Conservation (phyloP, 2,797 vertebrate genomes). For the Pristis pectinata region DNA sequence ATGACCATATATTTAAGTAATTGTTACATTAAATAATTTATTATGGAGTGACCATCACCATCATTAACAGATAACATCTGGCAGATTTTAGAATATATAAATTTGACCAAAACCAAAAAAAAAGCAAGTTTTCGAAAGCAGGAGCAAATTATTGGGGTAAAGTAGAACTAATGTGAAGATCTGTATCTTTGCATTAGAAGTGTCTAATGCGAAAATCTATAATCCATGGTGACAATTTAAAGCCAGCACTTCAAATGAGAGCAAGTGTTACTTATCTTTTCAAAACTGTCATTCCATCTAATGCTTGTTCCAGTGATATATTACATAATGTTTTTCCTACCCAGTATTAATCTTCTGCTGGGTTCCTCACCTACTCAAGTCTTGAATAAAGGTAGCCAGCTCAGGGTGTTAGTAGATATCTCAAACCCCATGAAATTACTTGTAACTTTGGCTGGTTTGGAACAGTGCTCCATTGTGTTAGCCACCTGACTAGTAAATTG, state of each 20-base stretch:
- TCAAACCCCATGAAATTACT: background rate
- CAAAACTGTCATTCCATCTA: background rate
- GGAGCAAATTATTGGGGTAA: too few relatives aligned
- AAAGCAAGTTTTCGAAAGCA: too few relatives aligned
- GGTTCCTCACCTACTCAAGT: background rate
- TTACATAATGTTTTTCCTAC: background rate
- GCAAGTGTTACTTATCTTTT: background rate
- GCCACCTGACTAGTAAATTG: background rate
- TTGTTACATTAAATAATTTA: background rate
- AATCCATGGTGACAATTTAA: background rate
- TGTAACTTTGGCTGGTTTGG: background rate
- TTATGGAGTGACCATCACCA: background rate
- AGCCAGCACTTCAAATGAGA: background rate
- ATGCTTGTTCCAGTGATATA: background rate
- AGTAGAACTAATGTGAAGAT: too few relatives aligned
- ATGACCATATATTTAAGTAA: background rate
- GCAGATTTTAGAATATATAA: too few relatives aligned
- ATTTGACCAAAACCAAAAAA: background rate
- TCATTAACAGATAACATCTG: background rate
- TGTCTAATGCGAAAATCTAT: too few relatives aligned
- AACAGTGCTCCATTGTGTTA: background rate
- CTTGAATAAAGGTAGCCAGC: background rate
- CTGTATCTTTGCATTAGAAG: too few relatives aligned
- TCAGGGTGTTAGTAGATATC: too few relatives aligned
- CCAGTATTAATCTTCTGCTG: background rate